Percentiles rank a stretch among this genome's conserved stretches.
phyloP scores from a whole-genome alignment of 2,888 invertebrate genomes.

The Matsumyia berberina region DNA sequence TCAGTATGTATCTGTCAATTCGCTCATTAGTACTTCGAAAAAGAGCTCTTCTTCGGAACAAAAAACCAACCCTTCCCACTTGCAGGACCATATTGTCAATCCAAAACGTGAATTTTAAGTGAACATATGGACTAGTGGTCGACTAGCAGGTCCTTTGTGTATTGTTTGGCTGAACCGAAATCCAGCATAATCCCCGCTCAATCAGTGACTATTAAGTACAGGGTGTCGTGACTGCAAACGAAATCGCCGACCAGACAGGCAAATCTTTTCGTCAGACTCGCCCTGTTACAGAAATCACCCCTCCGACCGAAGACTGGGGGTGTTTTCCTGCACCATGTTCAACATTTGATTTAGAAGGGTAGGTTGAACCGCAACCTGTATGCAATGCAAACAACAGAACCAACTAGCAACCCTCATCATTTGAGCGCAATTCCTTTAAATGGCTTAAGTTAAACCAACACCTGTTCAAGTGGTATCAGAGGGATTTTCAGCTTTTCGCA shows the following conservation, averaged over 20 bases:
- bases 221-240: constrained; percentile 15
- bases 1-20: constrained; percentile 43
- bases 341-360: constrained; percentile 56
- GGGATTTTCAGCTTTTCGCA: constrained; percentile 68
- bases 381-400: constrained; percentile 63
- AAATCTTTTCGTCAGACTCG: neutral
- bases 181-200: constrained; percentile 70
- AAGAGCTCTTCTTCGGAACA: constrained; percentile 15
- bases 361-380: constrained; percentile 75
- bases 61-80: constrained; percentile 48
- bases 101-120: constrained; percentile 76
- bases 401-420: constrained; percentile 65
- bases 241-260: neutral
- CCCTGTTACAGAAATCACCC: constrained; percentile 52
- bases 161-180: constrained; percentile 62
- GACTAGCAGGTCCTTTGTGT: constrained; percentile 70
- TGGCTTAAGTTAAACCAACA: constrained; percentile 79
- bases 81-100: constrained; percentile 77
- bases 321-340: constrained; percentile 14
- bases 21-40: constrained; percentile 55
- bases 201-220: constrained; percentile 74
- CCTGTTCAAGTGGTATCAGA: constrained; percentile 79
- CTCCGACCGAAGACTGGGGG: constrained; percentile 4
- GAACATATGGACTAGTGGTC: constrained; percentile 80
- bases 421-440: constrained; percentile 73